Base-by-base conservation (phyloP, 2,797 vertebrate genomes). In the Austrolebias charrua region DNA sequence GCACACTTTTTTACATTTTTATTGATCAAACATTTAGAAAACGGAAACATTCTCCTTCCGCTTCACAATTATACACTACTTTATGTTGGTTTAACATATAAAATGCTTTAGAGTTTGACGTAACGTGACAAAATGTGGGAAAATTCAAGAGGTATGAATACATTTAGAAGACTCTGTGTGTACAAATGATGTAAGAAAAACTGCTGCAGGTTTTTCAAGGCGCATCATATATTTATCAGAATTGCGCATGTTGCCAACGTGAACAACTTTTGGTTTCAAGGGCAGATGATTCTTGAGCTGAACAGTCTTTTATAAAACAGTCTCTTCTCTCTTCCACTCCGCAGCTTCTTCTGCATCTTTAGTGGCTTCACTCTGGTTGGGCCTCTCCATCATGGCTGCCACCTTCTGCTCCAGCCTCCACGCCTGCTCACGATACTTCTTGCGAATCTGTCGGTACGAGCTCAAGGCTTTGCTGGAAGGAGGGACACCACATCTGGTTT, bases 391-490 rank as follows among this genome's bases (percentile, higher is more conserved):
- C 93, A 95, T 89, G 28, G 86, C 84, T 0, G 71, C 76, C 38
- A 93, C 72, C 85, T 93, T 95, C 64, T 84, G 87, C 82, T 97
- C 94, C 88, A 97, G 81, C 65, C 82, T 86, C 90, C 86, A 90
- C 73, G 91, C 85, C 76, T 96, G 96, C 67, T 94, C 93, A 1
- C 93, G 91, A 71, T 95, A 95, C 80, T 95, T 97, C 69, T 86
- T 91, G 28, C 94, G 93, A 47, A 95, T 90, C 28, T 89, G 92
- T 28, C 92, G 87, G 85, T 94, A 95, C 0, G 92, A 92, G 52
- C 89, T 89, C 67, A 94, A 78, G 69, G 94, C 91, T 75, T 94
- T 91, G 8, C 96, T 98, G 89, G 0, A 70, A 71, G 0, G 19
- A 12, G 59, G 58, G 55, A 38, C 19, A 69, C 15, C 13, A 16